phyloP scores from a whole-genome alignment of 2,113 vertebrate genomes.

The Gymnocephalus cernua region DNA sequence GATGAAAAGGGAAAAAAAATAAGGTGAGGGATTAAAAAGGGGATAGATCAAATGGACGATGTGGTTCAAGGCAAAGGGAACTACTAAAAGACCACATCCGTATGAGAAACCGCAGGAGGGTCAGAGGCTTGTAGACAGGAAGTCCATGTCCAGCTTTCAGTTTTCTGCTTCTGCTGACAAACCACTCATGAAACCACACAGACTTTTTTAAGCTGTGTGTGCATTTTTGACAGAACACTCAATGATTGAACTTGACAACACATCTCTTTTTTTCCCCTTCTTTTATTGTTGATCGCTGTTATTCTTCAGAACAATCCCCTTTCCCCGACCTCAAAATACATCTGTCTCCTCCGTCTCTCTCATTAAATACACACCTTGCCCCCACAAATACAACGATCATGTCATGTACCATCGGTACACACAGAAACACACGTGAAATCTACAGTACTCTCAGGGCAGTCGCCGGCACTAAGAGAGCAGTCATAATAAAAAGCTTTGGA shows the following conservation, averaged over 20 bases:
- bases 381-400: conserved; percentile 82
- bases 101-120: conserved; percentile 52
- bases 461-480: conserved; percentile 35
- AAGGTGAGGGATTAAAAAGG: conserved; percentile 41
- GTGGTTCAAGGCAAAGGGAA: conserved; percentile 41
- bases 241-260: conserved; percentile 40
- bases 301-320: conserved; percentile 54
- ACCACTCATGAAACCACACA: conserved; percentile 38
- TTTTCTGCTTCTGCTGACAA: conserved; percentile 59
- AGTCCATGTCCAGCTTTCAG: conserved; percentile 45
- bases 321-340: conserved; percentile 59
- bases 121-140: conserved; percentile 54
- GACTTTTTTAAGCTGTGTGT: neutral
- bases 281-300: conserved; percentile 77
- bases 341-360: conserved; percentile 41
- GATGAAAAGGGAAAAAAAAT: conserved; percentile 41
- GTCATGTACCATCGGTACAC: conserved; percentile 78
- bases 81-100: conserved; percentile 48
- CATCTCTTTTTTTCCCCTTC: conserved; percentile 42
- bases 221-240: conserved; percentile 33
- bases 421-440: conserved; percentile 77
- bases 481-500: conserved; percentile 67
- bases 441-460: conserved; percentile 40
- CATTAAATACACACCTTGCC: conserved; percentile 67
- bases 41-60: conserved; percentile 63